phyloP scores from a whole-genome alignment of 2,888 invertebrate species.

The Chloromyia formosa region DNA sequence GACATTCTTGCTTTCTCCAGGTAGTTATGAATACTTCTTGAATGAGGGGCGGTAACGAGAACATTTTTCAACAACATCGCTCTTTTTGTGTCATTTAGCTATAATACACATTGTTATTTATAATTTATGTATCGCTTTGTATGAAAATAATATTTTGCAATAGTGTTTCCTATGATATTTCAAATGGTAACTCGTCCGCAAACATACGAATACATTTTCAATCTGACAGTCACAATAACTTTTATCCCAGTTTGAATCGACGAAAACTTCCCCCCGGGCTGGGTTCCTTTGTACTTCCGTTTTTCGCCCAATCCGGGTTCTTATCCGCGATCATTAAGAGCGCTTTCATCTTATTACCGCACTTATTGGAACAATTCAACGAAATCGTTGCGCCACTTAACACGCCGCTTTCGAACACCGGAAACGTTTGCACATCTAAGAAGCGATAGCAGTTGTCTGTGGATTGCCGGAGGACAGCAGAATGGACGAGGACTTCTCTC shows the following conservation, averaged over 20 bases:
- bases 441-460: not conserved
- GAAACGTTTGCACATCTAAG: not conserved
- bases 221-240: slow-evolving; percentile 2
- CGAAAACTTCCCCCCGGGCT: not conserved
- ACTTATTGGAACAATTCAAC: slow-evolving; percentile 46
- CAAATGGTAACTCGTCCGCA: too few species aligned
- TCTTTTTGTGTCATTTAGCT: too few species aligned
- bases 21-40: too few species aligned
- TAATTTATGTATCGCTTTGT: too few species aligned
- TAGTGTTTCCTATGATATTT: too few species aligned
- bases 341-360: slow-evolving; percentile 47
- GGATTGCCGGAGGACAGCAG: slow-evolving; percentile 13
- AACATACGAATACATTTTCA: too few species aligned
- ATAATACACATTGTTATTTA: too few species aligned
- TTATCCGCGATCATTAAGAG: slow-evolving; percentile 40
- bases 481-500: not conserved
- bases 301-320: not conserved
- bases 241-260: slow-evolving; percentile 10
- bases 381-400: slow-evolving; percentile 38
- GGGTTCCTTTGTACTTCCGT: not conserved
- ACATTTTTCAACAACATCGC: too few species aligned
- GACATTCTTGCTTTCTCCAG: too few species aligned
- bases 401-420: slow-evolving; percentile 17
- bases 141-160: too few species aligned
- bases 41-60: too few species aligned